Evolutionary conservation across 1,140 invertebrate genomes (phyloP), one percentile per base, ranked within the genome.

Genomic region (Elymnias hypermnestra): DNA sequence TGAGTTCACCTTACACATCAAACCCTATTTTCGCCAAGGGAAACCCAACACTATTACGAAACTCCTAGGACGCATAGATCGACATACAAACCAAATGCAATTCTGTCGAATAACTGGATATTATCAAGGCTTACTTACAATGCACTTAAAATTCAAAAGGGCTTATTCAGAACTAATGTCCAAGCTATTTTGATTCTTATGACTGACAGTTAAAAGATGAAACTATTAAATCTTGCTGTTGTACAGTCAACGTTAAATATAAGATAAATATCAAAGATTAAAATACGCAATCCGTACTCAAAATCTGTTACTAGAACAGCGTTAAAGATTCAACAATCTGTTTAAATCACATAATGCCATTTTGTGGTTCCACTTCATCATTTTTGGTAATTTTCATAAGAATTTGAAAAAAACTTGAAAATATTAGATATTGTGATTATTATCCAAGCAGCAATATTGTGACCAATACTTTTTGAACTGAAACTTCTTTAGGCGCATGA

Each of bases 61-160:
- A 4, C 19, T 2, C 18, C 23, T 28, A 47, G 33, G 21, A 21
- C 7, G 12, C 14, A 21, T 13, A 25, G 9, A 19, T 15, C 7
- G 13, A 23, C 33, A 57, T n/a, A n/a, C n/a, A n/a, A n/a, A 56
- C 33, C 28, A 66, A 55, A 64, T 66, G 53, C 61, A 68, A 66
- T 62, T 53, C 58, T 63, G 50, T 54, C 55, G 49, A 53, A 63
- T 58, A 69, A 69, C 60, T 67, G 54, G 55, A 65, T 63, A n/a
- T n/a, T 63, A 72, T 70, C 54, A 58, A 56, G 49, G 63, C 58
- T 72, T 68, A 65, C 63, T 68, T 71, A 67, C 60, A 57, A 15
- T n/a, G n/a, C 15, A 46, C 39, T 41, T 23, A 12, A 41, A 36
- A 23, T 10, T 12, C 19, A 12, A 23, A 55, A 57, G 13, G 28